phyloP scores from a whole-genome alignment of 2,797 vertebrate genomes.

The Denticeps clupeoides region DNA sequence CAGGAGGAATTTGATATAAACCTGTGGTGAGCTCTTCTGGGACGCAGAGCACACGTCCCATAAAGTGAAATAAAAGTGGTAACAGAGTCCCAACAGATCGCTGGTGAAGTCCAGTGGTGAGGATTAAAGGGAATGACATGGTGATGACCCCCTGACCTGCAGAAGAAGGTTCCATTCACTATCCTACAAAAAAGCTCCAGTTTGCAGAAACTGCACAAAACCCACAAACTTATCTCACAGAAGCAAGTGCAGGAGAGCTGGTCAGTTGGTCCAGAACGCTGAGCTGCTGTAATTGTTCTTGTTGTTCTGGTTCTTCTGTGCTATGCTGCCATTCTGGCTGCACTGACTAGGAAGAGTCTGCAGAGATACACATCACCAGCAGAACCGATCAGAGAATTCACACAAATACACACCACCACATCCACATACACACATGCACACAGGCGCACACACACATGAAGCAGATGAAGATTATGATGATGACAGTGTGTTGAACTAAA shows the following conservation, averaged over 20 bases:
- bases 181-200: too few species aligned
- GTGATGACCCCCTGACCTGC: too few species aligned
- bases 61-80: too few species aligned
- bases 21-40: slow-evolving; percentile 40
- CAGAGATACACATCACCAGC: slow-evolving; percentile 2
- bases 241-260: slow-evolving; percentile 16
- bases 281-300: slow-evolving; percentile 85
- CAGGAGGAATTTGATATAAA: slow-evolving; percentile 67
- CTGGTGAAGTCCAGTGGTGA: too few species aligned
- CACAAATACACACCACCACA: background rate
- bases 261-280: slow-evolving; percentile 94
- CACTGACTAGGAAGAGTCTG: slow-evolving; percentile 85
- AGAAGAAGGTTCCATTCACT: too few species aligned
- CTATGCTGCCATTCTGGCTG: slow-evolving; percentile 82
- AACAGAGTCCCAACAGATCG: too few species aligned
- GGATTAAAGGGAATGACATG: too few species aligned
- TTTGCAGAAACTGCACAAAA: too few species aligned
- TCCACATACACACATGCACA: background rate
- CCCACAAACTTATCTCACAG: slow-evolving; percentile 11
- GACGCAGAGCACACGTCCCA: too few species aligned
- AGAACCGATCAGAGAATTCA: background rate
- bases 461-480: too few species aligned
- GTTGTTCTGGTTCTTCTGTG: slow-evolving; percentile 88
- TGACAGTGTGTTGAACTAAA: too few species aligned
- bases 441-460: background rate